Conservation (phyloP, 2,113 vertebrate genomes). For the Hemicordylus capensis region DNA sequence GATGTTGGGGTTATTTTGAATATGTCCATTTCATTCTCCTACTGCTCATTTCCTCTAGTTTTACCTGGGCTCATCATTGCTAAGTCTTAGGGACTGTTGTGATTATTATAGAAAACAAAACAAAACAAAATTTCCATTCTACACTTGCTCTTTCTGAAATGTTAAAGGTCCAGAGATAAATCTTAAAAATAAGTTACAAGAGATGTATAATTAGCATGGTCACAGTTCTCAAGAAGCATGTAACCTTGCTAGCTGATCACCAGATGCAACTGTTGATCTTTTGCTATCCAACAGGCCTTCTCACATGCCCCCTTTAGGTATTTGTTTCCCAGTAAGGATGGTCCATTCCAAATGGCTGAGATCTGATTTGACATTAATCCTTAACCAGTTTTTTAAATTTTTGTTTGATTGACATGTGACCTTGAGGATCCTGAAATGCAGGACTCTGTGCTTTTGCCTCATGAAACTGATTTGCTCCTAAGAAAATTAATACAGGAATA, state of each 20-base stretch:
- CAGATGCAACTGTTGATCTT: no score
- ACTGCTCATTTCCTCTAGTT: background rate
- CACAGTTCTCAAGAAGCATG: constrained; percentile 16
- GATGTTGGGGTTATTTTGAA: background rate
- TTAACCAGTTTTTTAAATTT: constrained; percentile 4
- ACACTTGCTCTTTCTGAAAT: constrained; percentile 13
- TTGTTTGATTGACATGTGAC: background rate
- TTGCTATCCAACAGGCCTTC: no score
- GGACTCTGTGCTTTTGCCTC: background rate
- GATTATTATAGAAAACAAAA: background rate
- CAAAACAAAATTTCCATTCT: background rate
- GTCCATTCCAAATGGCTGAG: background rate
- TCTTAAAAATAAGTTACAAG: background rate
- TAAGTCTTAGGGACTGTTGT: background rate
- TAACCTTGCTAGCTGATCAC: background rate
- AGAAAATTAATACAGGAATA: constrained; percentile 33
- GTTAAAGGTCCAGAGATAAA: constrained; percentile 11
- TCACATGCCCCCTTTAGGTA: background rate
- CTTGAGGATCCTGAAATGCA: constrained; percentile 27
- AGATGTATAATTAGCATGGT: constrained; percentile 29
- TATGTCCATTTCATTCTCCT: background rate
- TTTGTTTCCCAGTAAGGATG: background rate
- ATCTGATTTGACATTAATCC: no score
- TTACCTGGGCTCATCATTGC: background rate
- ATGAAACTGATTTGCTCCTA: background rate